phyloP scores from a whole-genome alignment of 2,113 vertebrate species.

The Gambusia holbrooki region DNA sequence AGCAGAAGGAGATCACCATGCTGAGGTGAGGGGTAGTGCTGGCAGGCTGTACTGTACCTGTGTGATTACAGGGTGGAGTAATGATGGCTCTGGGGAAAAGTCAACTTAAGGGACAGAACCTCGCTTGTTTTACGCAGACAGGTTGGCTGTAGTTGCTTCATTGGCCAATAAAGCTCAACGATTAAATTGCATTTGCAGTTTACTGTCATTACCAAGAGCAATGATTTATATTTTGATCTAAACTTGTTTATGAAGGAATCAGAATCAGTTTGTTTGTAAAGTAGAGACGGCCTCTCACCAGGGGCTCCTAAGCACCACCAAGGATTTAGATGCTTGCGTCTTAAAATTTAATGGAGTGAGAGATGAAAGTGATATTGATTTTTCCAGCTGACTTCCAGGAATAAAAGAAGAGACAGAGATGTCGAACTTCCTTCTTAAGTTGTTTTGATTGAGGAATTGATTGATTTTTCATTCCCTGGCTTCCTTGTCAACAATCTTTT shows the following conservation, averaged over 20 bases:
- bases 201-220: neutral
- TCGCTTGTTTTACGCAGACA: neutral
- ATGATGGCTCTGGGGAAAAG: slow-evolving; percentile 22
- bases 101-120: neutral
- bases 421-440: slow-evolving; percentile 2
- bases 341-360: slow-evolving; percentile 11
- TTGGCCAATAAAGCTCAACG: neutral
- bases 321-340: neutral
- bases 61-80: slow-evolving; percentile 45
- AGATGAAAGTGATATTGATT: slow-evolving; percentile 31
- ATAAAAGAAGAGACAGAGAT: neutral
- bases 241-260: neutral
- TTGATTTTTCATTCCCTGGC: neutral
- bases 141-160: neutral
- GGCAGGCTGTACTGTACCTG: neutral
- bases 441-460: neutral
- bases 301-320: neutral
- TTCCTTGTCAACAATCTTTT: no score
- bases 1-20: neutral
- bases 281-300: neutral
- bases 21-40: neutral
- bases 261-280: neutral
- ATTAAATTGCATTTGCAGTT: neutral
- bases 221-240: neutral
- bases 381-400: slow-evolving; percentile 2